These are phyloP conservation scores for Amphiprion percula DNA, from an alignment of 2,113 vertebrate genomes.

Conservation along the genomic window DNA sequence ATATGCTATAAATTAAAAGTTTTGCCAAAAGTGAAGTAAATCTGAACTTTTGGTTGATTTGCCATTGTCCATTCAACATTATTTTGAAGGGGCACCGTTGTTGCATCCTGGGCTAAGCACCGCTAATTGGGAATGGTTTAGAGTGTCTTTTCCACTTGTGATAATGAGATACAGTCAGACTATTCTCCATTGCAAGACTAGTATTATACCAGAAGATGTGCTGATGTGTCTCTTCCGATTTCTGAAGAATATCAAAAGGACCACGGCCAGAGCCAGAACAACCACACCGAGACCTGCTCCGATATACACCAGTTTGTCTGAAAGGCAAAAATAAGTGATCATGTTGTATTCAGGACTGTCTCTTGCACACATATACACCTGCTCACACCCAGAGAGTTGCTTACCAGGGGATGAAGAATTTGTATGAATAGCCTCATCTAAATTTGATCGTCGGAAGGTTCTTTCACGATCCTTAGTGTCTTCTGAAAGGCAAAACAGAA, in stretches of 20 bases:
- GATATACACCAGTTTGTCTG: constrained; percentile 54
- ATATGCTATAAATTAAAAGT: no score
- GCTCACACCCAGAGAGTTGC: background rate
- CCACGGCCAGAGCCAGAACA: constrained; percentile 19
- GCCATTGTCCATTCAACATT: no score
- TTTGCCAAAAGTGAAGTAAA: no score
- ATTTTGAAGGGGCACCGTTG: no score
- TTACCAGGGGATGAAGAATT: constrained; percentile 11
- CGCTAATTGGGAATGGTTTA: no score
- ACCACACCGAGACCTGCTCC: constrained; percentile 42
- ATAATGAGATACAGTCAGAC: background rate
- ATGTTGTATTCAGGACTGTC: background rate
- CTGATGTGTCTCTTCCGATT: constrained; percentile 28
- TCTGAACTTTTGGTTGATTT: no score
- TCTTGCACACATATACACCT: background rate
- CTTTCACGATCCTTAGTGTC: no score
- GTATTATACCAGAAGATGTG: constrained; percentile 39
- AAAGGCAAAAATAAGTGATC: constrained; percentile 14
- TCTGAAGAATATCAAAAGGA: constrained; percentile 59
- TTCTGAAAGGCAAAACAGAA: background rate
- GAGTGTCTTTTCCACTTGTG: no score
- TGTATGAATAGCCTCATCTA: background rate
- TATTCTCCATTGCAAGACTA: background rate
- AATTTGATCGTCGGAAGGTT: background rate
- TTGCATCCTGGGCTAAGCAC: no score